Percentiles rank a stretch among this genome's conserved stretches.
Conservation (phyloP, 2,113 vertebrate species). For the Alces alces region DNA sequence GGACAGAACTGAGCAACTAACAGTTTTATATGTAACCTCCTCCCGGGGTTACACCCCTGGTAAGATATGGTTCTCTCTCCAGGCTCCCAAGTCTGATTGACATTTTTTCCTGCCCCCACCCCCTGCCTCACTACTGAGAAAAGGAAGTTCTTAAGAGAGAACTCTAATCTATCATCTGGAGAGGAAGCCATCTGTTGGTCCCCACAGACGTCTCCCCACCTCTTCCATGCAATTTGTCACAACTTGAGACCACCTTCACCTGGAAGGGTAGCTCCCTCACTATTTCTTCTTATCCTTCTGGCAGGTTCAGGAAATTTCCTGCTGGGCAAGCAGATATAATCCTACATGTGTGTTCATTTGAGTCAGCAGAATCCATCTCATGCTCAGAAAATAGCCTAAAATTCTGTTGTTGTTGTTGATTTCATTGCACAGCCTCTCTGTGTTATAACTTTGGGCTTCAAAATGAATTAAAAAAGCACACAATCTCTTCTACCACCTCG, state of each 20-base stretch:
- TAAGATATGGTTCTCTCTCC: background rate
- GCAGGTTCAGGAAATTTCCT: background rate
- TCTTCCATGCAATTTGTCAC: rapidly evolving
- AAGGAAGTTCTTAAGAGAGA: background rate
- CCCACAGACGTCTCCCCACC: background rate
- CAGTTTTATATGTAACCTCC: background rate
- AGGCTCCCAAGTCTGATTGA: background rate
- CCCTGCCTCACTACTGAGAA: background rate
- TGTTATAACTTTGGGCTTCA: background rate
- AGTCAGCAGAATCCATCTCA: background rate
- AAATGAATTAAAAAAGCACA: background rate
- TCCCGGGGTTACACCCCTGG: background rate
- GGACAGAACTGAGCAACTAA: background rate
- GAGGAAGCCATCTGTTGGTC: background rate
- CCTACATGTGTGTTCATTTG: rapidly evolving
- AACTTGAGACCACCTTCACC: rapidly evolving
- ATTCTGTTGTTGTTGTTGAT: background rate
- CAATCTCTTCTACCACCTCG: background rate
- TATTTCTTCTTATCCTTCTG: background rate
- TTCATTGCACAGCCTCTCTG: rapidly evolving
- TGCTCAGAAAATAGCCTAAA: background rate
- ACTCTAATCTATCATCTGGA: background rate
- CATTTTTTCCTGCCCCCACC: background rate
- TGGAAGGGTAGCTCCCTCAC: background rate
- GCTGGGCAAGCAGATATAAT: background rate